Conservation (phyloP, 2,888 invertebrate genomes). For the Adelphocoris suturalis region DNA sequence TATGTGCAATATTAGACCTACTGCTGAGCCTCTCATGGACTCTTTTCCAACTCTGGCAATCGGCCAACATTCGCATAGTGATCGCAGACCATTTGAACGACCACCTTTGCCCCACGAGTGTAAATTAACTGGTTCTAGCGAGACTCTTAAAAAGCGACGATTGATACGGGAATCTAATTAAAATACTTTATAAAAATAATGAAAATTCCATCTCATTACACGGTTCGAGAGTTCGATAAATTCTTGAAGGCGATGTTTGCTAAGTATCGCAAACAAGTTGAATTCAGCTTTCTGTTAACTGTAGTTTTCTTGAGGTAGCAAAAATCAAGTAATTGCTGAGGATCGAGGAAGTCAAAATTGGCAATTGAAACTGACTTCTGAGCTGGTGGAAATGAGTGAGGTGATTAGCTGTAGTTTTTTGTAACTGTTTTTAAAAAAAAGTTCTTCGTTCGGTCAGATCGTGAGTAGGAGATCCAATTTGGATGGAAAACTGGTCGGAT, state of each 20-base stretch:
- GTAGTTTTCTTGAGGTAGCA: neutral
- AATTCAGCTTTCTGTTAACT: neutral
- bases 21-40: neutral
- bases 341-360: neutral
- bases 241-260: neutral
- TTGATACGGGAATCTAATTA: constrained; percentile 14
- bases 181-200: neutral
- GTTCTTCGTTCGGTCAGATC: neutral
- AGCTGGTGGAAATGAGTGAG: neutral
- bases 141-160: neutral
- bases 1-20: constrained; percentile 13
- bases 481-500: neutral
- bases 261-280: too few relatives aligned
- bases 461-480: neutral
- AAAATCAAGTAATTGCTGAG: neutral
- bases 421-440: neutral
- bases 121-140: neutral
- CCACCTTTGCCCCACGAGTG: neutral
- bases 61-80: neutral
- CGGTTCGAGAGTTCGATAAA: neutral
- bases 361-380: neutral
- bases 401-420: neutral
- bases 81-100: neutral
- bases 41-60: neutral
- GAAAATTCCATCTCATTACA: neutral